Conservation (phyloP, 1,140 invertebrate genomes). For the Aphelinus atriplicis region DNA sequence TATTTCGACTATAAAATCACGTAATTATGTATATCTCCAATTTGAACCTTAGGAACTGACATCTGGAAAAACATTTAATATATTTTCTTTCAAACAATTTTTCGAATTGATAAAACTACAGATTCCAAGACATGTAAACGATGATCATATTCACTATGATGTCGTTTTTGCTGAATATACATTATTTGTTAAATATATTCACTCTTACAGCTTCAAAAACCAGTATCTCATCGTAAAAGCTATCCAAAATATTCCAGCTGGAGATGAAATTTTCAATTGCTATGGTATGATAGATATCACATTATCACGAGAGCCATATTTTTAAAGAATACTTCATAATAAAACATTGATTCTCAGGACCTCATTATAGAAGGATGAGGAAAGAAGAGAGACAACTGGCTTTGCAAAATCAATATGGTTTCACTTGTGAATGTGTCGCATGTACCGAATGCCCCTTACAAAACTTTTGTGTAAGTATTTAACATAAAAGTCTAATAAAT, state of each 20-base stretch:
- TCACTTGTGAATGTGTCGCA: conserved; percentile 73
- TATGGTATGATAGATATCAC: conserved; percentile 68
- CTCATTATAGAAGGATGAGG: conserved; percentile 72
- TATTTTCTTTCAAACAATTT: no score
- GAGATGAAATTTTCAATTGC: conserved; percentile 77
- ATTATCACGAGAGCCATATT: background rate
- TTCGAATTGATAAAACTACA: no score
- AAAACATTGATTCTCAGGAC: conserved; percentile 60
- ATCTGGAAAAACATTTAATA: no score
- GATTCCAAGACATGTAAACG: no score
- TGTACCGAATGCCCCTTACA: conserved; percentile 67
- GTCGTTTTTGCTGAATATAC: no score
- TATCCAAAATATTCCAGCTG: conserved; percentile 65
- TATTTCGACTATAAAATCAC: no score
- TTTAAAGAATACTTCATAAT: background rate
- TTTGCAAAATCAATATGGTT: conserved; percentile 77
- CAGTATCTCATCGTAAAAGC: conserved; percentile 70
- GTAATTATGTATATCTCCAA: no score
- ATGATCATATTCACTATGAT: no score
- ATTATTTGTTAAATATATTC: background rate
- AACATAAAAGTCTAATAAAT: no score
- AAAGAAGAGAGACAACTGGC: conserved; percentile 68
- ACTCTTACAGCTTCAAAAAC: conserved; percentile 61
- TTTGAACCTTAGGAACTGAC: no score
- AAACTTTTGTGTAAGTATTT: conserved; percentile 65